Conservation (phyloP, 2,888 invertebrate genomes). For the Drosophila kuntzei region DNA sequence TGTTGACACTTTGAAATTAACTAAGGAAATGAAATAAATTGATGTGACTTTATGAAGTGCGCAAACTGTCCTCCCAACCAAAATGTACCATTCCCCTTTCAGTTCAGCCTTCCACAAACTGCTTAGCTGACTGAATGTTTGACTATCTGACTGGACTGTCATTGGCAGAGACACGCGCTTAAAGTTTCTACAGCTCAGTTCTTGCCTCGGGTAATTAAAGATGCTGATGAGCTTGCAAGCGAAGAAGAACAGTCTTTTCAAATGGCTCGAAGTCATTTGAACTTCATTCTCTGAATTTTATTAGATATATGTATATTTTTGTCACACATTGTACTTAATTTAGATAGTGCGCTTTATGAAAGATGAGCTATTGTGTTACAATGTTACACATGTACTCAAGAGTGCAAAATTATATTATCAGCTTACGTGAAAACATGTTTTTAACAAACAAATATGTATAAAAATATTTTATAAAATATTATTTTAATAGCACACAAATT, state of each 20-base stretch:
- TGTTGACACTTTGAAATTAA: constrained; percentile 82
- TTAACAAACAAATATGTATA: no score
- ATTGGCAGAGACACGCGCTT: constrained; percentile 62
- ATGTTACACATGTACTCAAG: no score
- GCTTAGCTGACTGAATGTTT: constrained; percentile 16
- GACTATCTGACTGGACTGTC: constrained; percentile 51
- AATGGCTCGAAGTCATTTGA: constrained; percentile 13
- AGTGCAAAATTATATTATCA: no score
- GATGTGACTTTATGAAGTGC: constrained; percentile 82
- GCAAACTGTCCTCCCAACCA: constrained; percentile 51
- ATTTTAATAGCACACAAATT: no score
- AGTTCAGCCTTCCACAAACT: no score
- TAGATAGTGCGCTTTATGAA: neutral
- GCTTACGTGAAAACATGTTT: no score
- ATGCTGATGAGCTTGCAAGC: constrained; percentile 44
- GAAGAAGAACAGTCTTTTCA: constrained; percentile 43
- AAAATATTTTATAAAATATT: no score
- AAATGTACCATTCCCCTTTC: constrained; percentile 2
- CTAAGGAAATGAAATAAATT: constrained; percentile 82
- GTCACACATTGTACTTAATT: neutral
- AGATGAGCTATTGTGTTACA: neutral
- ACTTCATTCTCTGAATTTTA: neutral
- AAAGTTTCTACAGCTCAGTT: constrained; percentile 46
- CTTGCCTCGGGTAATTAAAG: constrained; percentile 61
- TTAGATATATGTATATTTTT: neutral